Conservation (phyloP, 2,113 vertebrate species). For the Hiodon tergisus region DNA sequence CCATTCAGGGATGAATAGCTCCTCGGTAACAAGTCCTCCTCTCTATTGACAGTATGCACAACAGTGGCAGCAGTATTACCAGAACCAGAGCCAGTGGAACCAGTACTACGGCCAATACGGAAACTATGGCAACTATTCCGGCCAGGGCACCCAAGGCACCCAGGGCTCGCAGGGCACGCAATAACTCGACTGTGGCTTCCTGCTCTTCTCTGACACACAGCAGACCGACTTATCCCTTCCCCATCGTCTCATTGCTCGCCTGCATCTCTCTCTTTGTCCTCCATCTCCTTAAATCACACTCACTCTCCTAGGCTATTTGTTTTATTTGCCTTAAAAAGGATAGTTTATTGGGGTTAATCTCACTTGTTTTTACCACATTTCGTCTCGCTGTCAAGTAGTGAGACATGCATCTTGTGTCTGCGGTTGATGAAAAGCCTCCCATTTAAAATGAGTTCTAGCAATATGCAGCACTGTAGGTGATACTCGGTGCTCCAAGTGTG, state of each 20-base stretch:
- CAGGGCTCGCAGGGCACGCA: slow-evolving; percentile 26
- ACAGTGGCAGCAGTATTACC: slow-evolving; percentile 92
- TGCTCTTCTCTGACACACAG: slow-evolving; percentile 5
- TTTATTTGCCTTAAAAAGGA: slow-evolving; percentile 12
- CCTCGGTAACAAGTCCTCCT: neutral
- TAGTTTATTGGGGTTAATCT: slow-evolving; percentile 3
- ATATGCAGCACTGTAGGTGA: slow-evolving; percentile 23
- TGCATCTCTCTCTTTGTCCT: slow-evolving; percentile 14
- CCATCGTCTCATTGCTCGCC: slow-evolving; percentile 28
- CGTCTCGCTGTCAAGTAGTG: slow-evolving; percentile 24
- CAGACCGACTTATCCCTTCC: slow-evolving; percentile 26
- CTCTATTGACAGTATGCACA: slow-evolving; percentile 70
- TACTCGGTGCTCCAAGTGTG: slow-evolving; percentile 25
- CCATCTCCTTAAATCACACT: neutral
- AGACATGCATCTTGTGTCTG: slow-evolving; percentile 18
- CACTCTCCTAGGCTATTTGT: neutral
- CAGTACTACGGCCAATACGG: slow-evolving; percentile 20
- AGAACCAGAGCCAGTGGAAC: slow-evolving; percentile 89
- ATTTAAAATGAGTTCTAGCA: slow-evolving; percentile 26
- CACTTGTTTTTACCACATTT: slow-evolving; percentile 18
- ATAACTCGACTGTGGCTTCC: neutral
- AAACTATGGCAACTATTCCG: neutral
- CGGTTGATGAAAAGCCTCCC: slow-evolving; percentile 23
- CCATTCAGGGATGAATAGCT: neutral
- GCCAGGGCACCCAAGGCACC: slow-evolving; percentile 8